These are phyloP conservation scores for Sabatieria punctata DNA, from an alignment of 2,888 invertebrate species.

Conservation along the genomic window DNA sequence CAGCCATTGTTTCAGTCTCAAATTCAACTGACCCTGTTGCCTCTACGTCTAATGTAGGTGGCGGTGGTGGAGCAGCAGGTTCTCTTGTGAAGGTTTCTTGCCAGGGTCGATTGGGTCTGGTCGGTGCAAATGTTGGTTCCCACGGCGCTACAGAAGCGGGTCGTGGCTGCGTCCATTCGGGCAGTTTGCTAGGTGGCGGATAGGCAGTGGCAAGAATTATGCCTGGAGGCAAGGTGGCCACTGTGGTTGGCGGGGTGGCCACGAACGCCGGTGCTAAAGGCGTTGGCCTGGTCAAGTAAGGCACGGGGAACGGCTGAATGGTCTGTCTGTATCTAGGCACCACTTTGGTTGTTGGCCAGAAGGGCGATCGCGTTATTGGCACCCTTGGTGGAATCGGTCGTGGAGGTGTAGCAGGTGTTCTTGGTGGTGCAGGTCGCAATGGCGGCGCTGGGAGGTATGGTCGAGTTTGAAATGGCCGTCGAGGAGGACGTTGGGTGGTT, in stretches of 20 bases:
- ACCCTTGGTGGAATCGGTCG: too few species aligned
- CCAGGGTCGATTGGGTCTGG: not conserved
- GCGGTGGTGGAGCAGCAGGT: not conserved
- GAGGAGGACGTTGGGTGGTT: too few species aligned
- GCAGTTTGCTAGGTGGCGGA: not conserved
- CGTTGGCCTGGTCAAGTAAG: constrained; percentile 20
- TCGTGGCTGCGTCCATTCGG: not conserved
- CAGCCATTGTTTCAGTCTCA: too few species aligned
- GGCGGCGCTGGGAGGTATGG: too few species aligned
- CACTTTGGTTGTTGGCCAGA: too few species aligned
- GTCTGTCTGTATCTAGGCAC: not conserved
- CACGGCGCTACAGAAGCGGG: not conserved
- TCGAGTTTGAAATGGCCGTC: too few species aligned
- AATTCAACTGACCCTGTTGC: not conserved
- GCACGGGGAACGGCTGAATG: constrained; percentile 25
- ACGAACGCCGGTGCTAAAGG: not conserved
- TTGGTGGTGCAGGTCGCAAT: too few species aligned
- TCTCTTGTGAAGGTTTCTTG: not conserved
- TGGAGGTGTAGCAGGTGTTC: too few species aligned
- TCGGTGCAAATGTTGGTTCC: not conserved
- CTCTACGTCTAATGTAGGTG: not conserved
- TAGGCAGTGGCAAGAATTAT: constrained; percentile 14
- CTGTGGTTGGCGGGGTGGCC: not conserved
- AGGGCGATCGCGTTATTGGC: too few species aligned
- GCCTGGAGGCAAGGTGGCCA: constrained; percentile 18